Base-by-base conservation (phyloP, 1,140 invertebrate species). In the Lineus longissimus region DNA sequence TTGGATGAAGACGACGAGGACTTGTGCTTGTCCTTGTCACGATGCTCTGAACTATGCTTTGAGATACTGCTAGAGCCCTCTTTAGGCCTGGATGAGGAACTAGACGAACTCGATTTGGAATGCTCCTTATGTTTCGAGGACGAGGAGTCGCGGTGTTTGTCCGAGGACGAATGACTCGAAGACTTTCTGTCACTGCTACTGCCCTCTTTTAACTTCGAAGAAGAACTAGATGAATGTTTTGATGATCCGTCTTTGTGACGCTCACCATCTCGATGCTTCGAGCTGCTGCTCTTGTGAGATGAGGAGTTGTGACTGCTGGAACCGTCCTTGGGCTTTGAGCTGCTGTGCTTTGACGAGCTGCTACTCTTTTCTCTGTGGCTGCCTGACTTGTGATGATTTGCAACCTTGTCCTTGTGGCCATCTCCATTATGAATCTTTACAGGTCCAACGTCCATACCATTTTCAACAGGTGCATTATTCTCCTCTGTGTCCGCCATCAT, bases 301-400 rank as follows among this genome's bases (percentile, higher is more conserved):
- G 82, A 81, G 41, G 81, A 77, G 73, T 47, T 68, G 69, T 72
- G 70, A 70, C 72, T 84, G 68, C 84, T 87, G 68, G 83, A 87
- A 1, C 63, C 64, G 41, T 72, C 71, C 22, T 72, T 72, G 55
- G 84, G 81, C 64, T 81, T 83, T 55, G 85, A 82, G 59, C 82
- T 83, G 57, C 78, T 75, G 62, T 88, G 85, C 56, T 85, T 85
- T 55, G 84, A 66, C 68, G 71, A 59, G 40, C 61, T 58, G 23
- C 62, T 67, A 36, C 51, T 47, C 25, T 57, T 64, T 4, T 84
- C 77, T 64, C 82, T 84, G 62, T 86, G 85, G 66, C 82, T 85
- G 83, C 65, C 84, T 82, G 27, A 77, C 77, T 84, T 83, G 64
- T 83, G 83, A 31, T 84, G 80, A 45, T 84, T 85, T 25, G 82